Evolutionary conservation across 2,888 invertebrate genomes (phyloP).

Genomic region (Ophraella communa): DNA sequence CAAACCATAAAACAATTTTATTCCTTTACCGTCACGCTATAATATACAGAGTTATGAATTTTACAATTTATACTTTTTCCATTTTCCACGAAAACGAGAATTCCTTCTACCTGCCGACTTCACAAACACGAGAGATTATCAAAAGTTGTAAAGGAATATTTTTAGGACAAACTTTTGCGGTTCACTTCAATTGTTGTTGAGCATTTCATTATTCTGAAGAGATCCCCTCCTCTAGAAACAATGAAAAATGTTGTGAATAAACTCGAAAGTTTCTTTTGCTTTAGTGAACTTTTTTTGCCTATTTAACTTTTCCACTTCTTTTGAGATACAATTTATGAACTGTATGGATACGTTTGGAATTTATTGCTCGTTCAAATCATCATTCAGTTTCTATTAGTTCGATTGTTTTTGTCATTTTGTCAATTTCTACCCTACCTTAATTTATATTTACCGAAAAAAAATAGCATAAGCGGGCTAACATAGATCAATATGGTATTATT

Average conservation of each 20-base stretch:
- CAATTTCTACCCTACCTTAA: too few relatives aligned
- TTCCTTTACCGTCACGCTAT: background rate
- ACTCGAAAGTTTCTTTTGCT: slow-evolving; percentile 6
- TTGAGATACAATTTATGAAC: background rate
- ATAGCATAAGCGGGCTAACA: too few relatives aligned
- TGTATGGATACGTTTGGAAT: background rate
- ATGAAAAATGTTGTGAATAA: slow-evolving; percentile 19
- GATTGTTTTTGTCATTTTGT: background rate
- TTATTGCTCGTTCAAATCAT: background rate
- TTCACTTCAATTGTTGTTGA: slow-evolving; percentile 23
- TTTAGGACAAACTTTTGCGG: slow-evolving; percentile 20
- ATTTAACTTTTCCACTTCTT: background rate
- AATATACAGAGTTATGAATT: slow-evolving; percentile 4
- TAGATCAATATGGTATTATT: too few relatives aligned
- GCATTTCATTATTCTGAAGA: slow-evolving; percentile 17
- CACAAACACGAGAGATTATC: slow-evolving; percentile 21
- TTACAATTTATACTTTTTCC: slow-evolving; percentile 14
- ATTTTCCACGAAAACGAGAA: slow-evolving; percentile 11
- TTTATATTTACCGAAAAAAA: background rate
- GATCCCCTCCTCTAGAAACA: background rate
- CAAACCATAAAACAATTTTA: slow-evolving; percentile 11
- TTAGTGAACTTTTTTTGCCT: background rate
- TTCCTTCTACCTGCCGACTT: background rate
- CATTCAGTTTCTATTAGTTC: background rate
- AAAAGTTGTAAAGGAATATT: slow-evolving; percentile 23